Evolutionary conservation across 2,888 invertebrate genomes (phyloP), one percentile per base, ranked within the genome.

Genomic region (Drosophila limbata): DNA sequence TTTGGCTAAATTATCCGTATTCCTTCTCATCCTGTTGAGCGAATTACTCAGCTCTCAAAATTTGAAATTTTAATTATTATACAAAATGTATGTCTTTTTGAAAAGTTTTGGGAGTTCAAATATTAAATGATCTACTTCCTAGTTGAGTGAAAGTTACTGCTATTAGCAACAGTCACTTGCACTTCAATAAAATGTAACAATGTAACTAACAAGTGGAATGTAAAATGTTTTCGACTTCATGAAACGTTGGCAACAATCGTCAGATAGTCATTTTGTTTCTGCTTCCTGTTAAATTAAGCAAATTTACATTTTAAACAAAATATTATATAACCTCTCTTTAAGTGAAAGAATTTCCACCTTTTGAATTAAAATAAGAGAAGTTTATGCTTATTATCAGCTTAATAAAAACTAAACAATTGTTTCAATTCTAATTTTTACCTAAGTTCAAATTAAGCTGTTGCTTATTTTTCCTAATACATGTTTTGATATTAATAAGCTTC

Each of bases 1-100:
- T 50, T 53, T 53, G 42, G 28, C 35, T 52, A 25, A 25, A 39
- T 52, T 39, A 11, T 25, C n/a, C 10, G 19, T 11, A 39, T 33
- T 11, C 15, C 37, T 21, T 10, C 2, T 0, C 35, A 37, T 21
- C 4, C 21, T n/a, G 39, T 39, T 52, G 10, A 25, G 25, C 9
- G 9, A 50, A 35, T 50, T 19, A 19, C n/a, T n/a, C 13, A 48
- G n/a, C 9, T 25, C 25, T 28, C 25, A 1, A 25, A 17, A 42
- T 42, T 19, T 42, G 15, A 19, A 11, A 2, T 19, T 5, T 5
- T 11, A 11, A 19, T 19, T 5, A 19, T 42, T 19, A 40, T 17
- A 11, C 5, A 42, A 11, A 42, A 19, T 42, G 17, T 5, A 17
- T 39, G 9, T 9, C 39, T 0, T 39, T 39, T 4, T 0, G 0